Base-by-base conservation (phyloP, 2,888 invertebrate genomes). In the Spodoptera picta region DNA sequence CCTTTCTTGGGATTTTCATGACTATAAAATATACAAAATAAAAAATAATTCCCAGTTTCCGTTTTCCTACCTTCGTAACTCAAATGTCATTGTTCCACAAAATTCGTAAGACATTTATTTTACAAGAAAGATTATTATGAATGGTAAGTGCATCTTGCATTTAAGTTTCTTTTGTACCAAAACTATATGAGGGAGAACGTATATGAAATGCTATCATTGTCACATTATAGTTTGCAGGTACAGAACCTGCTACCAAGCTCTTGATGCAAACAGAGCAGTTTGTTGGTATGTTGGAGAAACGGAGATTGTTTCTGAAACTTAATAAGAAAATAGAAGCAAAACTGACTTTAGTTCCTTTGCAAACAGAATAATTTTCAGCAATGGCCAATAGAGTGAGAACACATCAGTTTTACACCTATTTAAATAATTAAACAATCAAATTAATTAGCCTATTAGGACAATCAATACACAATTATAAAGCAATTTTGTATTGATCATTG, bases 301-400 rank as follows among this genome's bases (percentile, higher is more conserved):
- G 63, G 69, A 61, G 63, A 53, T 56, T 58, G 77, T 77, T 76
- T 81, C 84, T 83, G 83, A 73, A 83, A 83, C 70, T 50, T 66
- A 68, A 73, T 68, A 71, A 77, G 68, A 65, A 75, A 67, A 75
- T 42, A 69, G 59, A 56, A 68, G 78, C 75, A 75, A 57, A 70
- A 51, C 36, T 54, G 48, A 48, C 0, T 23, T 41, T 4, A 36
- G 9, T 4, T 27, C 27, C 27, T 27, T 27, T 5, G 6, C 3
- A 42, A 44, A 9, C 24, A 36, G 36, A 19, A 52, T 24, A 12
- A 23, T 23, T n/a, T 9, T 4, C 14, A 19, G 2, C 19, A 19
- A 19, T 19, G 19, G 19, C 19, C 1, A 19, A 19, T 19, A 19
- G 2, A 19, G 19, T 19, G 1, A 19, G 0, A 14, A 14, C 23